phyloP scores from a whole-genome alignment of 2,113 vertebrate genomes.

The Cygnus atratus region DNA sequence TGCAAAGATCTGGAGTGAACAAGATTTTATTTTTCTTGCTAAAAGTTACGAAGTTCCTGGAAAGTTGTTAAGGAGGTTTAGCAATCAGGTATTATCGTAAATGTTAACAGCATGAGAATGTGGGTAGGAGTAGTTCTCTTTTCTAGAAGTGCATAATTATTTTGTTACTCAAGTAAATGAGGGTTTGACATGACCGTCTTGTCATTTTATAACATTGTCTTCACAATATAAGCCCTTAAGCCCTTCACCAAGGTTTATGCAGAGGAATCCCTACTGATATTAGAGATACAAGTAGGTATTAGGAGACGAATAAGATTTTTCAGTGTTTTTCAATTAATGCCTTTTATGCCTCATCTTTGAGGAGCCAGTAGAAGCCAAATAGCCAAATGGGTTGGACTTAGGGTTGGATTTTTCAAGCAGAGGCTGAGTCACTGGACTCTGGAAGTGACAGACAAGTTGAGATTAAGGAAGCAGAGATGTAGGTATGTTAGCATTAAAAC shows the following conservation, averaged over 20 bases:
- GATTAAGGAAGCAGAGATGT: neutral
- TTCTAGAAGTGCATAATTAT: neutral
- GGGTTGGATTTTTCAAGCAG: neutral
- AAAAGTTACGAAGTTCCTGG: neutral
- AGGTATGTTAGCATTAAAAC: neutral
- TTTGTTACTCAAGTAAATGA: neutral
- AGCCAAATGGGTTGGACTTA: neutral
- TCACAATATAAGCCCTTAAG: neutral
- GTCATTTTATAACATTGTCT: neutral
- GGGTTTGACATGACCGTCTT: fast-evolving
- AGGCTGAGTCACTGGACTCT: neutral
- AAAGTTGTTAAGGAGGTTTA: neutral
- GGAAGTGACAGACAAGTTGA: neutral
- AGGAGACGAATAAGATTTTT: neutral
- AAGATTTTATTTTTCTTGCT: neutral
- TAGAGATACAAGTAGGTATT: neutral
- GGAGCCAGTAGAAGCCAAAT: neutral
- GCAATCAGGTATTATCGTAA: neutral
- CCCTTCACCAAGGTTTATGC: neutral
- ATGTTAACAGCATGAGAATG: neutral
- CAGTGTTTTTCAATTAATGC: neutral
- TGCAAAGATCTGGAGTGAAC: neutral
- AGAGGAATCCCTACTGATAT: neutral
- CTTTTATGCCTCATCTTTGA: neutral
- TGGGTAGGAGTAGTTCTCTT: neutral